Percentiles rank a stretch among this genome's conserved stretches.
Conservation (phyloP, 2,113 vertebrate genomes). For the Agelaius tricolor region DNA sequence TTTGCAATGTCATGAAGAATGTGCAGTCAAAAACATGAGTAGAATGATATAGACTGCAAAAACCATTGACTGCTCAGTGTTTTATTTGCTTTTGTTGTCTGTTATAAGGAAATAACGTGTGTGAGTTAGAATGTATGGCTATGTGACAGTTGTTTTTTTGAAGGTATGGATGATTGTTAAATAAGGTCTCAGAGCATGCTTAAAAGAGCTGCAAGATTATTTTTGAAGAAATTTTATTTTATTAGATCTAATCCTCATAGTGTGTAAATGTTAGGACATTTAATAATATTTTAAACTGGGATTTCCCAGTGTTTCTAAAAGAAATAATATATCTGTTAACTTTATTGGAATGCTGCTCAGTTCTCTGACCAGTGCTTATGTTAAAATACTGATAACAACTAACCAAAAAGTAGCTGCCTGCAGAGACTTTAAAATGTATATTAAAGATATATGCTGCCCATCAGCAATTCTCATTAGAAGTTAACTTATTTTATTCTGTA, state of each 20-base stretch:
- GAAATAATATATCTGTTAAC: constrained; percentile 93
- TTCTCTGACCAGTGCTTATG: constrained; percentile 88
- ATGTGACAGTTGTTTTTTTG: constrained; percentile 75
- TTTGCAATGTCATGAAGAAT: constrained; percentile 39
- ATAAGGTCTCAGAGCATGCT: constrained; percentile 87
- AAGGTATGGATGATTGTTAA: constrained; percentile 77
- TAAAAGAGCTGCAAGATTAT: constrained; percentile 96
- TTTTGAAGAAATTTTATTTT: constrained; percentile 99
- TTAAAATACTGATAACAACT: constrained; percentile 88
- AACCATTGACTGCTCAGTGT: constrained; percentile 64
- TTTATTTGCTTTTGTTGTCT: constrained; percentile 65
- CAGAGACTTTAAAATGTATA: constrained; percentile 92
- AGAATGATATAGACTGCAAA: constrained; percentile 60
- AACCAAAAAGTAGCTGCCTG: constrained; percentile 99
- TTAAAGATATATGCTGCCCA: constrained; percentile 83
- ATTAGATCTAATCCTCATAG: constrained; percentile 96
- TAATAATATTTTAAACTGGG: constrained; percentile 94
- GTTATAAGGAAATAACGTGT: constrained; percentile 59
- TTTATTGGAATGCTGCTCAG: constrained; percentile 91
- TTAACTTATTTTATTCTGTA: constrained; percentile 99
- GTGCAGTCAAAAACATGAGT: constrained; percentile 8
- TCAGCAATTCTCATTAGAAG: constrained; percentile 88
- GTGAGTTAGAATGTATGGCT: constrained; percentile 70
- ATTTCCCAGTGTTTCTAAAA: constrained; percentile 86
- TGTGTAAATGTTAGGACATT: constrained; percentile 98